Evolutionary conservation across 1,140 invertebrate species (phyloP).

Genomic region (Cyrtorhinus lividipennis): DNA sequence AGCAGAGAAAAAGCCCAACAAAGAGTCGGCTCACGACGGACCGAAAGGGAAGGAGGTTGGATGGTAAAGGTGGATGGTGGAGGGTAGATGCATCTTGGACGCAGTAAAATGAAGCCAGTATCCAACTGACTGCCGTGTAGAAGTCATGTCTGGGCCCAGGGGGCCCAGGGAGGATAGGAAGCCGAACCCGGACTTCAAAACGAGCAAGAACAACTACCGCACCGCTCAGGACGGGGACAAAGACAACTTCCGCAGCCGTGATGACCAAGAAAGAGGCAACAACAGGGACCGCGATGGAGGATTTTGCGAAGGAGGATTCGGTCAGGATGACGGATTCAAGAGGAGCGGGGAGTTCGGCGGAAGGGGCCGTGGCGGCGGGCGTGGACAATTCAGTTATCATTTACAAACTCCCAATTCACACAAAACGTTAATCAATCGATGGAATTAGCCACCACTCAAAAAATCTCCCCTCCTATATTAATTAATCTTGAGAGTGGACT

Average conservation of each 20-base stretch:
- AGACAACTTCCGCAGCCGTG: constrained; percentile 7
- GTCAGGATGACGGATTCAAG: neutral
- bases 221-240: neutral
- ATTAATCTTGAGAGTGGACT: no score
- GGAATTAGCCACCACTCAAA: no score
- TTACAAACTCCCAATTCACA: no score
- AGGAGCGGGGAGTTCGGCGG: constrained; percentile 26
- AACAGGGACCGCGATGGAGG: neutral
- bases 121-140: no score
- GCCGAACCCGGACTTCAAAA: neutral
- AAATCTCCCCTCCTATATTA: no score
- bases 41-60: neutral
- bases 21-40: neutral
- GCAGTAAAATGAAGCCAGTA: no score
- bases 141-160: no score
- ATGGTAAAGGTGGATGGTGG: no score
- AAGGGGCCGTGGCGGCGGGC: constrained; percentile 30
- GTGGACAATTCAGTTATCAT: constrained; percentile 37
- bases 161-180: neutral
- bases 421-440: no score
- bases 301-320: neutral
- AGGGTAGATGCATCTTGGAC: no score
- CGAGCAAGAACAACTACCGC: neutral
- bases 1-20: neutral
- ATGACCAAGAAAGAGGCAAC: neutral